Evolutionary conservation across 2,113 vertebrate genomes (phyloP).

Genomic region (Delphinus delphis): DNA sequence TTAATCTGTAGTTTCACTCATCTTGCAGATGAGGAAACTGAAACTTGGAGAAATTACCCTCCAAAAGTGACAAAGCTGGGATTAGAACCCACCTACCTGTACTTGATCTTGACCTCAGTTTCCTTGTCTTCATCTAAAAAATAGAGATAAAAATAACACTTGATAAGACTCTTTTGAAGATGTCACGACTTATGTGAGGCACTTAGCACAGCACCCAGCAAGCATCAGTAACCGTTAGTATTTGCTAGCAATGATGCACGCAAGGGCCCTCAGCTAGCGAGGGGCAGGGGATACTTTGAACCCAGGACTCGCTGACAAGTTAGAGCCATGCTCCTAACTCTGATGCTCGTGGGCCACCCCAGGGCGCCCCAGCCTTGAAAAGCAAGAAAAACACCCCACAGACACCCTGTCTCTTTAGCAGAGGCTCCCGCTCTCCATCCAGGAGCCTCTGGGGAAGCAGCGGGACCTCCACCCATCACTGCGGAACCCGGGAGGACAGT

Average conservation of each 20-base stretch:
- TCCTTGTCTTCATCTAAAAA: background rate
- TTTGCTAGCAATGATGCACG: fast-evolving
- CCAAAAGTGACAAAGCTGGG: background rate
- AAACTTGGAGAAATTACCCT: background rate
- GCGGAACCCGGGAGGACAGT: background rate
- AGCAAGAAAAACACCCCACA: background rate
- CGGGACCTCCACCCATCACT: background rate
- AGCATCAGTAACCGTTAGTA: background rate
- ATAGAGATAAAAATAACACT: background rate
- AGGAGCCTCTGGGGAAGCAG: background rate
- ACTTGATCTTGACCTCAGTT: background rate
- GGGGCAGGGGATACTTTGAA: background rate
- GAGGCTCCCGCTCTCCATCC: background rate
- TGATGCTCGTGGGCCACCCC: background rate
- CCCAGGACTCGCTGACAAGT: background rate
- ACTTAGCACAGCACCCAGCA: background rate
- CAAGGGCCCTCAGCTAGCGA: background rate
- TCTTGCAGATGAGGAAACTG: background rate
- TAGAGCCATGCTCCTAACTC: background rate
- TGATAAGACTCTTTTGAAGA: background rate
- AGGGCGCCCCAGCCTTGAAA: background rate
- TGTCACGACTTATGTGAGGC: background rate
- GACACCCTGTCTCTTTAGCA: background rate
- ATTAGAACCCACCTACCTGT: background rate
- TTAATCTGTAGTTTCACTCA: background rate